phyloP scores from a whole-genome alignment of 1,140 invertebrate species.

The Papilio glaucus region DNA sequence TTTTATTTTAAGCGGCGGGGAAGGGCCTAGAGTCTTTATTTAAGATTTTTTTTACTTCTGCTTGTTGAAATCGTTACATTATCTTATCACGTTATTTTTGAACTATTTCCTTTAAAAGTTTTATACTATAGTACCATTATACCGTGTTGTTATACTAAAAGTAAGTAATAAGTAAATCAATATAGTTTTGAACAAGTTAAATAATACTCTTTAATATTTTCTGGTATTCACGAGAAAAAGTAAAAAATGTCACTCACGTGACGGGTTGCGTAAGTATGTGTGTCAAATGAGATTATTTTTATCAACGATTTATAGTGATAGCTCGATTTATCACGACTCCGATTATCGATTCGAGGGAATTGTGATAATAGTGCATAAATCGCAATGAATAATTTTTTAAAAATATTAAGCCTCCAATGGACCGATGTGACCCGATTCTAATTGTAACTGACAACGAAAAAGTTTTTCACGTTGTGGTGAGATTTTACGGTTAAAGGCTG shows the following conservation, averaged over 20 bases:
- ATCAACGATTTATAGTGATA: conserved; percentile 43
- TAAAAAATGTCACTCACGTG: conserved; percentile 35
- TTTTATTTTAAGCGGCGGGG: no score
- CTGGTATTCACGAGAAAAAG: conserved; percentile 22
- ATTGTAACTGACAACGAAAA: conserved; percentile 8
- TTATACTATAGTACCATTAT: no score
- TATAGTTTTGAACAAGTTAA: not conserved
- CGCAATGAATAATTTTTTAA: not conserved
- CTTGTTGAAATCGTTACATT: no score
- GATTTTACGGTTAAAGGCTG: not conserved
- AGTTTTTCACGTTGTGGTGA: conserved; percentile 19
- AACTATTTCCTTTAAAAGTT: no score
- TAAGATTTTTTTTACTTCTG: no score
- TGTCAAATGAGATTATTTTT: conserved; percentile 41
- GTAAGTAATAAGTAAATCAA: not conserved
- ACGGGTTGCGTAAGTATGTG: conserved; percentile 40
- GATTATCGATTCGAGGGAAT: conserved; percentile 26
- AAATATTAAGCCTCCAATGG: conserved; percentile 10
- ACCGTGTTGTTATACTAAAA: no score
- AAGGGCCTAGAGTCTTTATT: no score
- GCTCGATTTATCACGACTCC: conserved; percentile 13
- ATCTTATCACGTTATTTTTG: no score
- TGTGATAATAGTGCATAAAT: conserved; percentile 20
- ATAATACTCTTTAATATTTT: conserved; percentile 19
- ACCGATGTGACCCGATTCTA: conserved; percentile 8